Percentiles rank a stretch among this genome's conserved stretches.
Evolutionary conservation across 2,113 vertebrate species (phyloP).

Genomic region (Oenanthe oenanthe): DNA sequence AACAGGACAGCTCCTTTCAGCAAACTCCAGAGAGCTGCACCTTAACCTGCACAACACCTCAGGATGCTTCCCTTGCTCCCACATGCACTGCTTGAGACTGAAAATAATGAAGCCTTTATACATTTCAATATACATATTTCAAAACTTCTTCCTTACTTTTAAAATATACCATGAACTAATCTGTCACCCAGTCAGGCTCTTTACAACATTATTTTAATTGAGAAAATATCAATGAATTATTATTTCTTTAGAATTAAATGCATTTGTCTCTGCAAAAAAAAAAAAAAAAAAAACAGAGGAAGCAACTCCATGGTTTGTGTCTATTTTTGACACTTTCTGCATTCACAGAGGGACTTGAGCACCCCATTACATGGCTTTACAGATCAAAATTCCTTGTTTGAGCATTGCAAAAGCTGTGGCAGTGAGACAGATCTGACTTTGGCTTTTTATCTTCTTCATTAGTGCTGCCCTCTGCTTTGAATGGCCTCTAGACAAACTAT

Average conservation of each 20-base stretch:
- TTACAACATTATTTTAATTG: not conserved
- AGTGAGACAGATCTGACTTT: not conserved
- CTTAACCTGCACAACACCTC: not conserved
- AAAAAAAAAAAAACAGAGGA: not conserved
- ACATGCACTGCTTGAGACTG: not conserved
- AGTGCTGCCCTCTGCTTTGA: not conserved
- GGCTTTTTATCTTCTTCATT: not conserved
- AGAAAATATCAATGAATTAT: not conserved
- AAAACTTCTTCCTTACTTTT: not conserved
- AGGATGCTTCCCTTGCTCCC: not conserved
- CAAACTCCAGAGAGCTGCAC: not conserved
- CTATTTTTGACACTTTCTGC: not conserved
- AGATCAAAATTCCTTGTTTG: not conserved
- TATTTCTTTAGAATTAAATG: not conserved
- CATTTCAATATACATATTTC: not conserved
- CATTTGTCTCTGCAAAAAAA: not conserved
- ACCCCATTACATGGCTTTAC: not conserved
- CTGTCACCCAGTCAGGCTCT: not conserved
- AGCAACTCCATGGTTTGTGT: not conserved
- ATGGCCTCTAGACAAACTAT: not conserved
- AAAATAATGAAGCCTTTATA: not conserved
- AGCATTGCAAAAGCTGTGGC: not conserved
- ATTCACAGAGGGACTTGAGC: not conserved
- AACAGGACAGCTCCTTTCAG: not conserved
- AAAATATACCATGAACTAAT: not conserved